These are phyloP conservation scores for Gnathonemus longibarbis DNA, from an alignment of 2,113 vertebrate species.

Conservation along the genomic window DNA sequence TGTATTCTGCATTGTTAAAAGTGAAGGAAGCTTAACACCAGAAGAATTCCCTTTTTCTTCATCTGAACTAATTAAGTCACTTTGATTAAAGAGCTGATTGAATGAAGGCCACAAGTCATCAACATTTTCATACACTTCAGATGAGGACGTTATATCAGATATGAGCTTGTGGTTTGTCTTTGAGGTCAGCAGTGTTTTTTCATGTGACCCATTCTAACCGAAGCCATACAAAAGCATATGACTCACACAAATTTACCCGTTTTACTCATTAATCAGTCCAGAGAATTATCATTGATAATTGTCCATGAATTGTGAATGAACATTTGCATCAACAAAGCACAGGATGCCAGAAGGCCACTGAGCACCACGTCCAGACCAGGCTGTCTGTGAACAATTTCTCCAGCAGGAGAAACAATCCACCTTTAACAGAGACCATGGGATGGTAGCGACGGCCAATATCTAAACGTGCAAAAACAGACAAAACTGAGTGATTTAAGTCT, in stretches of 20 bases:
- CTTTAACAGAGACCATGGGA: neutral
- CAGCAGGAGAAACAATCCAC: neutral
- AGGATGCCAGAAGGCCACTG: neutral
- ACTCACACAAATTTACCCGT: neutral
- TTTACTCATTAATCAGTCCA: neutral
- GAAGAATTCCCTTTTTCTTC: neutral
- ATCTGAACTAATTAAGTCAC: neutral
- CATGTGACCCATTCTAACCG: neutral
- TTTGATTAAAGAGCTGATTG: neutral
- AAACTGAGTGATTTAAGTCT: neutral
- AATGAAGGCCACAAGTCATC: neutral
- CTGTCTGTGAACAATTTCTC: neutral
- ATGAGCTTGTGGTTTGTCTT: neutral
- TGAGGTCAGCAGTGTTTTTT: neutral
- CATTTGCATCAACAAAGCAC: neutral
- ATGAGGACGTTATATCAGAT: neutral
- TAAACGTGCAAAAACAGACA: neutral
- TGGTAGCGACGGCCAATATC: neutral
- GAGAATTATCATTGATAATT: neutral
- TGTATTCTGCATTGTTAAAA: neutral
- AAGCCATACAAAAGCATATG: neutral
- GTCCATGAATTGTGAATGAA: neutral
- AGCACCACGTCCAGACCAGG: neutral
- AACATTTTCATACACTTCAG: neutral
- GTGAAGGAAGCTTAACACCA: neutral